phyloP scores from a whole-genome alignment of 2,113 vertebrate genomes.

The Ammodytes dubius region DNA sequence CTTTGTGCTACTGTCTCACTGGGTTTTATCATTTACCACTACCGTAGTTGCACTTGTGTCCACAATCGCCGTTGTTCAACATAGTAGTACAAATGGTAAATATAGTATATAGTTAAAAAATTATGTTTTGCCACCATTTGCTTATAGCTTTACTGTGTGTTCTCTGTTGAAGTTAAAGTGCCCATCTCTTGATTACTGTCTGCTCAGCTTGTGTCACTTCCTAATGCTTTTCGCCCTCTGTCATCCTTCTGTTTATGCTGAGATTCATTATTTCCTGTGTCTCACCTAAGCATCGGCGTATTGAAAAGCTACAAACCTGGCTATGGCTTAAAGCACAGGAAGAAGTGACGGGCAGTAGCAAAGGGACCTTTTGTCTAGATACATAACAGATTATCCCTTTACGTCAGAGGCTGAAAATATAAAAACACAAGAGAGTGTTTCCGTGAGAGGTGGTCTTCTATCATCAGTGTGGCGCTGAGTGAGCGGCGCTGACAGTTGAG shows the following conservation, averaged over 20 bases:
- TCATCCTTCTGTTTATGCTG: constrained; percentile 5
- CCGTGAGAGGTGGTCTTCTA: constrained; percentile 61
- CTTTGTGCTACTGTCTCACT: background rate
- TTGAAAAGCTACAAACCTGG: constrained; percentile 1
- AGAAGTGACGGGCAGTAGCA: background rate
- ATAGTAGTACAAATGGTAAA: too few species aligned
- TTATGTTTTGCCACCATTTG: background rate
- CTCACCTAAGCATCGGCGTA: constrained; percentile 21
- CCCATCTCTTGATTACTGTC: background rate
- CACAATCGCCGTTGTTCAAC: background rate
- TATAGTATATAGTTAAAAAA: too few species aligned
- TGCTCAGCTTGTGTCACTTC: background rate
- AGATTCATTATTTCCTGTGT: constrained; percentile 25
- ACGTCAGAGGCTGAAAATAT: constrained; percentile 33
- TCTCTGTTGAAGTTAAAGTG: background rate
- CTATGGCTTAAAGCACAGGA: constrained; percentile 14
- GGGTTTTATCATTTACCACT: background rate
- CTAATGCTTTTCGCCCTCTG: background rate
- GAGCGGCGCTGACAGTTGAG: constrained; percentile 75
- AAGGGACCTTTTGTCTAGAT: constrained; percentile 27
- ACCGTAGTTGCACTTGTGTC: background rate
- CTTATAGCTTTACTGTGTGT: background rate
- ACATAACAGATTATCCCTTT: constrained; percentile 23
- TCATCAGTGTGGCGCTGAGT: constrained; percentile 66
- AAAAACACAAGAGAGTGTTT: constrained; percentile 7